A percentile compares a stretch with the other conserved stretches of the same genome.
Evolutionary conservation across 2,888 invertebrate species (phyloP).

Genomic region (Apodemia mormo): DNA sequence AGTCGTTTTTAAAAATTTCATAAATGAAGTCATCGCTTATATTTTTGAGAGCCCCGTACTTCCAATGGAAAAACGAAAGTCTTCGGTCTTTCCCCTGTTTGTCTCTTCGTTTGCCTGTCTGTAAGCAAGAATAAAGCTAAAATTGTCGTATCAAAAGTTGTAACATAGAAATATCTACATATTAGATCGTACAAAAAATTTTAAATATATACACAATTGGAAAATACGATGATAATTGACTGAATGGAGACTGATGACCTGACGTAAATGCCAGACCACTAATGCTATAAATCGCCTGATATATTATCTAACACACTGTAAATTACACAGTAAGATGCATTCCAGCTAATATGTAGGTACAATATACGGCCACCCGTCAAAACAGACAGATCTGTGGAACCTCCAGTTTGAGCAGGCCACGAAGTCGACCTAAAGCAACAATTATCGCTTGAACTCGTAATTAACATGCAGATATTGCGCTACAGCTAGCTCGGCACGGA

Average conservation of each 20-base stretch:
- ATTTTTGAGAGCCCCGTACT: too few relatives aligned
- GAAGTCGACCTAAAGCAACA: constrained; percentile 53
- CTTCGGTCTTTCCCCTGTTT: too few relatives aligned
- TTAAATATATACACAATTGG: background rate
- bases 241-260: constrained; percentile 1
- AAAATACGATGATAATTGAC: background rate
- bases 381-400: constrained; percentile 31
- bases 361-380: constrained; percentile 29
- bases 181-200: too few relatives aligned
- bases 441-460: constrained; percentile 68
- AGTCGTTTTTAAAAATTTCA: too few relatives aligned
- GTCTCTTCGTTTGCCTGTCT: too few relatives aligned
- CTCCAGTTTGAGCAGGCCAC: constrained; percentile 43
- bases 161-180: too few relatives aligned
- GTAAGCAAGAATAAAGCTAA: too few relatives aligned
- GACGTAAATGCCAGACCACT: background rate
- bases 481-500: constrained; percentile 50
- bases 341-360: constrained; percentile 11
- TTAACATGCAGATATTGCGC: constrained; percentile 61
- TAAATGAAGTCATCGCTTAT: too few relatives aligned
- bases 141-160: too few relatives aligned
- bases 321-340: constrained; percentile 3
- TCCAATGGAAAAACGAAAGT: too few relatives aligned
- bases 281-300: background rate
- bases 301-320: constrained; percentile 3